Base-by-base conservation (phyloP, 2,797 vertebrate genomes). In the Setipinna tenuifilis region DNA sequence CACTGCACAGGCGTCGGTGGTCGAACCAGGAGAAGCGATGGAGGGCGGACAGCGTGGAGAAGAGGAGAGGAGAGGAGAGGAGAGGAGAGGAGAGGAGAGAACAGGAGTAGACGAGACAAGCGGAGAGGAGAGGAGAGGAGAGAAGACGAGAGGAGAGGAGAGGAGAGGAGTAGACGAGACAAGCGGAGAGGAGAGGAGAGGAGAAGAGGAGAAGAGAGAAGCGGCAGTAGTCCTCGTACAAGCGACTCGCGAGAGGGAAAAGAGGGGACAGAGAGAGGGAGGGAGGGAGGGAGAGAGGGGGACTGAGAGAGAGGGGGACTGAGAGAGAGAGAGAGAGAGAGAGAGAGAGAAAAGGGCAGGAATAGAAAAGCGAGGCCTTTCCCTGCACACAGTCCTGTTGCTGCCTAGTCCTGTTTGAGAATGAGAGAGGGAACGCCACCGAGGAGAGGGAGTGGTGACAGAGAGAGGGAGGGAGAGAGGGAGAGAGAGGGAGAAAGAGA, bases 61-160 rank as follows among this genome's bases (percentile, higher is more conserved):
- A 71, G 25, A 71, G 25, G 12, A 31, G 65, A 71, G 35, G 35
- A 41, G 35, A 41, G 35, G 35, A 41, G 35, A 41, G 35, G 35
- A 41, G 35, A 41, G 35, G 35, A 41, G 35, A 41, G 35, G 35
- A 41, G 35, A 41, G 35, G 35, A 41, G 35, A 41, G 35, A n/a
- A n/a, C n/a, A n/a, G n/a, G n/a, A n/a, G n/a, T n/a, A n/a, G n/a
- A n/a, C n/a, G n/a, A n/a, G n/a, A n/a, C 88, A 88, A 84, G 65
- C 86, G 71, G 71, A 58, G 82, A 82, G 81, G 87, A 87, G 89
- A 85, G 61, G 82, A 82, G 44, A 82, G 86, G 85, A 88, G 88
- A 89, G 90, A 86, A 86, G 88, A 87, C 86, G 87, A 85, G 68
- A 89, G 86, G 88, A 87, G 83, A 88, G 88, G 84, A 87, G 84